phyloP scores from a whole-genome alignment of 2,113 vertebrate species.

The Cynopterus brachyotis region DNA sequence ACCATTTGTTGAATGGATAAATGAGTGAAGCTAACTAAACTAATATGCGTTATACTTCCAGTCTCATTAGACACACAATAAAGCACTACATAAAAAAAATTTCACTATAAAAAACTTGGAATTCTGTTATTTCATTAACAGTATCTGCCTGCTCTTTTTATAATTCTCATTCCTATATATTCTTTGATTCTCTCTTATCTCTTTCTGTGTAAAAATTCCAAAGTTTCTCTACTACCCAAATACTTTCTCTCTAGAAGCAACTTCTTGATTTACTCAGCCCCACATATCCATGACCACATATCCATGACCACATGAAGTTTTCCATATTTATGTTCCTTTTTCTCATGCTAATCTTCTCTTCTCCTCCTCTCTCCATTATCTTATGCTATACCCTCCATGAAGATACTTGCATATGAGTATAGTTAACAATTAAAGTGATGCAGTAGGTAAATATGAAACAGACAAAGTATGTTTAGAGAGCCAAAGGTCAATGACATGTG shows the following conservation, averaged over 20 bases:
- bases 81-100: neutral
- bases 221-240: neutral
- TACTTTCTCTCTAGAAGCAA: neutral
- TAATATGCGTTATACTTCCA: neutral
- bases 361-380: neutral
- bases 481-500: neutral
- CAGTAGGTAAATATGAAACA: neutral
- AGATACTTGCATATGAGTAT: neutral
- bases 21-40: neutral
- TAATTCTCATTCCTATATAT: neutral
- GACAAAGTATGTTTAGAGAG: neutral
- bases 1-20: neutral
- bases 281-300: rapidly evolving
- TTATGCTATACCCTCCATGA: neutral
- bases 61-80: neutral
- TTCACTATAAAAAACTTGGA: neutral
- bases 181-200: neutral
- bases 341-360: neutral
- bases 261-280: neutral
- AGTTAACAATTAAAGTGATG: neutral
- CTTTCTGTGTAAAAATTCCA: neutral
- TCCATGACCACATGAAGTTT: too few species aligned
- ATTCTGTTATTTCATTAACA: neutral
- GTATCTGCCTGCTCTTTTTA: neutral
- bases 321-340: neutral